Evolutionary conservation across 2,797 vertebrate genomes (phyloP).

Genomic region (Pygocentrus nattereri): DNA sequence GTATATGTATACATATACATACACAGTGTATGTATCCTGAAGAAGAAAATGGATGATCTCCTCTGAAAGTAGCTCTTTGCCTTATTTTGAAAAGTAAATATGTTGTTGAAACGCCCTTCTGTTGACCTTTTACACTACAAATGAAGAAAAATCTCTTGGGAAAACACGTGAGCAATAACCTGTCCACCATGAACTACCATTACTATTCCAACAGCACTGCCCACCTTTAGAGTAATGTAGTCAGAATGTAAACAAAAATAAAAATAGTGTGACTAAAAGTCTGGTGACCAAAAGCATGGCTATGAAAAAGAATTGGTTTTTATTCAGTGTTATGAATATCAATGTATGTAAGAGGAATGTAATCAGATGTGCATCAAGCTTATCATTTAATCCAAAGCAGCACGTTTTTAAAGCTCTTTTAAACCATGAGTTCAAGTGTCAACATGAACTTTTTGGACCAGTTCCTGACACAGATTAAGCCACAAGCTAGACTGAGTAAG

Average conservation of each 20-base stretch:
- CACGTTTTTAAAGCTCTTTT: constrained; percentile 16
- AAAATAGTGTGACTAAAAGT: constrained; percentile 14
- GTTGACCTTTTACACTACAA: constrained; percentile 67
- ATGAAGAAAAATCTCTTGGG: constrained; percentile 49
- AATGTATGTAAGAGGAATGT: constrained; percentile 50
- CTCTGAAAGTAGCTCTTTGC: constrained; percentile 79
- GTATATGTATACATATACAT: constrained; percentile 85
- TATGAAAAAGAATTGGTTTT: constrained; percentile 23
- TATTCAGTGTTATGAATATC: constrained; percentile 32
- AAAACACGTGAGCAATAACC: constrained; percentile 63
- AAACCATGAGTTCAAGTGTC: neutral
- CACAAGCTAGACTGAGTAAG: constrained; percentile 10
- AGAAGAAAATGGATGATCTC: constrained; percentile 74
- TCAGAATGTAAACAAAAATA: constrained; percentile 21
- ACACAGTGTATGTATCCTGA: constrained; percentile 82
- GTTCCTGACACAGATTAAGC: constrained; percentile 24
- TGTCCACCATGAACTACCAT: constrained; percentile 38
- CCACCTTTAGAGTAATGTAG: constrained; percentile 39
- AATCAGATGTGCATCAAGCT: constrained; percentile 37
- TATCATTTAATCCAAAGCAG: constrained; percentile 30
- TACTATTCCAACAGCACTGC: constrained; percentile 35
- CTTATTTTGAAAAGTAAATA: constrained; percentile 71
- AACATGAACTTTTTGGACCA: constrained; percentile 15
- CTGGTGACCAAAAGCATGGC: constrained; percentile 21
- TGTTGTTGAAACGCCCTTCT: constrained; percentile 45